Base-by-base conservation (phyloP, 92 coral and sea anemone genomes). In the Zoanthus solanderi region DNA sequence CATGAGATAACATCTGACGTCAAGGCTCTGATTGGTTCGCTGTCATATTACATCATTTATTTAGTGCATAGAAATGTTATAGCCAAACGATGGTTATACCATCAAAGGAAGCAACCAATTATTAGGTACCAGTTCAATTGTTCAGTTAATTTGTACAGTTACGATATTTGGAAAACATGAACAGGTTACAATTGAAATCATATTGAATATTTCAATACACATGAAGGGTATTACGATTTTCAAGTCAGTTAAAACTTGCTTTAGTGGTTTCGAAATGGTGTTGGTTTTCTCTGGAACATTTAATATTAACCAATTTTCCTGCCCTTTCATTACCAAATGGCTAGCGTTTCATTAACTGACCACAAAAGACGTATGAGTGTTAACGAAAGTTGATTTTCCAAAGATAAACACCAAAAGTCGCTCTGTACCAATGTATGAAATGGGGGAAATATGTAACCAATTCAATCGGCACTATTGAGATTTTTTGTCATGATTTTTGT, bases 21-120 rank as follows among this genome's bases (percentile, higher is more conserved):
- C 3, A 17, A 79, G 42, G n/a, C 50, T 5, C 80, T 42, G 84
- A 79, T 79, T 79, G 84, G 84, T 46, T 61, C 58, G 11, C 72
- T 17, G 71, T 16, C 14, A 34, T 79, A 67, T 68, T 28, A 61
- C 73, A 79, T 79, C 84, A 79, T 79, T 13, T 28, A 0, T 9
- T 45, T 32, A 44, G 58, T 13, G 67, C 16, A 5, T 31, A 48
- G 30, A 52, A 18, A 7, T 9, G 12, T 0, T 13, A 23, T 34
- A 32, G 30, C 31, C 32, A 9, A 13, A 30, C 32, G 29, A 54
- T 7, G 46, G 84, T 79, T 79, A 23, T 79, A 60, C 48, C 23
- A 54, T 79, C 2, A 28, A 79, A 61, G 69, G 72, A 60, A 28
- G 31, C 31, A 61, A 79, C 71, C 72, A 30, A 56, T 34, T 23